phyloP scores from a whole-genome alignment of 1,140 invertebrate species.

The Pinna nobilis region DNA sequence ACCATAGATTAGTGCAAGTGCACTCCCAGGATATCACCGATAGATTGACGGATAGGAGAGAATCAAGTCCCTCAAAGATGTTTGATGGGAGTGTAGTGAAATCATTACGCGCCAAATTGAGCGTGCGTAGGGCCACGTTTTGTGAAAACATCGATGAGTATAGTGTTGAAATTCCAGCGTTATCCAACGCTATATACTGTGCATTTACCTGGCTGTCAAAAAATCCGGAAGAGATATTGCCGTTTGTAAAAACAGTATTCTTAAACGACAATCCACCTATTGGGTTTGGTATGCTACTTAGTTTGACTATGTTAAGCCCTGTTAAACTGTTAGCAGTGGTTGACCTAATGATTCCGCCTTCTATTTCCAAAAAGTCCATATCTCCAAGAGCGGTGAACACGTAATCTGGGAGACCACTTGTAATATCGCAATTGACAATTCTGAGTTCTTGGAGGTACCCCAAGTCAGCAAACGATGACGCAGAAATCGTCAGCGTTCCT shows the following conservation, averaged over 20 bases:
- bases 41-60: conserved; percentile 17
- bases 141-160: conserved; percentile 22
- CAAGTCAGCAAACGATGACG: conserved; percentile 33
- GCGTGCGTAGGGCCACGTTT: conserved; percentile 22
- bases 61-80: conserved; percentile 9
- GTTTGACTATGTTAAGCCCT: conserved; percentile 14
- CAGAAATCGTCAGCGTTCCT: conserved; percentile 11
- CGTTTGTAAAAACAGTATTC: conserved; percentile 9
- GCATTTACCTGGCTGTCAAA: conserved; percentile 17
- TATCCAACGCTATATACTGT: conserved; percentile 19
- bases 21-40: conserved; percentile 28
- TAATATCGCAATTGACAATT: conserved; percentile 17
- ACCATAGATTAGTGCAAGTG: conserved; percentile 26
- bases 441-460: conserved; percentile 25
- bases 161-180: neutral
- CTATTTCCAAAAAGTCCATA: conserved; percentile 27
- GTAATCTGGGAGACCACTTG: conserved; percentile 21
- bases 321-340: conserved; percentile 17
- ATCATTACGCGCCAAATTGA: conserved; percentile 22
- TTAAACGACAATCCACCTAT: conserved; percentile 22
- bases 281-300: conserved; percentile 21
- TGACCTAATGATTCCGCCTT: conserved; percentile 27
- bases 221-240: conserved; percentile 18
- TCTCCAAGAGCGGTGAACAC: conserved; percentile 16
- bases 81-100: conserved; percentile 13